These are phyloP conservation scores for Caenorhabditis angaria DNA, from an alignment of 2,888 invertebrate species.

Conservation along the genomic window DNA sequence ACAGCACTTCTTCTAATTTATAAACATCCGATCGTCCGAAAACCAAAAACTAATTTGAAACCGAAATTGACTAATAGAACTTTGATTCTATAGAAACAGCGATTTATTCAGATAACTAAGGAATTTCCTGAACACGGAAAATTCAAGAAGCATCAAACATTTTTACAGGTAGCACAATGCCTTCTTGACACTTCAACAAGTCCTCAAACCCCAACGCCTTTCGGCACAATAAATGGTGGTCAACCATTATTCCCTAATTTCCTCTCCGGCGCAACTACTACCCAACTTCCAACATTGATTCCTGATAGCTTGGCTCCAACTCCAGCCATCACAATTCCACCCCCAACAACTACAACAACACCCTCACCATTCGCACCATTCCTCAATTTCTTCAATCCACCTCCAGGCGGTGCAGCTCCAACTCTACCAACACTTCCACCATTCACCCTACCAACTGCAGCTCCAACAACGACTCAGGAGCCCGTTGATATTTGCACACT, in stretches of 20 bases:
- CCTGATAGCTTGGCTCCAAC: too few relatives aligned
- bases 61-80: too few relatives aligned
- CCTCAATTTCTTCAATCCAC: constrained; percentile 41
- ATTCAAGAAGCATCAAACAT: background rate
- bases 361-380: constrained; percentile 51
- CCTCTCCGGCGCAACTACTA: constrained; percentile 13
- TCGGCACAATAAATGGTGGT: constrained; percentile 43
- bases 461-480: constrained; percentile 37
- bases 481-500: constrained; percentile 42
- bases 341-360: constrained; percentile 13
- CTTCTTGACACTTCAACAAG: constrained; percentile 25
- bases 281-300: constrained; percentile 20
- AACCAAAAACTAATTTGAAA: too few relatives aligned
- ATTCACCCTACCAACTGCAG: constrained; percentile 35
- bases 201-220: constrained; percentile 23
- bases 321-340: constrained; percentile 11
- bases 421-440: constrained; percentile 29
- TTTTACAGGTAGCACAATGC: constrained; percentile 52
- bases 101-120: too few relatives aligned
- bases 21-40: too few relatives aligned
- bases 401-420: constrained; percentile 7
- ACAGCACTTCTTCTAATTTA: too few relatives aligned
- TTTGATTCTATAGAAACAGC: too few relatives aligned
- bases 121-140: too few relatives aligned
- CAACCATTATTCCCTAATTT: constrained; percentile 29